Base-by-base conservation (phyloP, 2,797 vertebrate genomes). In the Hipposideros larvatus region DNA sequence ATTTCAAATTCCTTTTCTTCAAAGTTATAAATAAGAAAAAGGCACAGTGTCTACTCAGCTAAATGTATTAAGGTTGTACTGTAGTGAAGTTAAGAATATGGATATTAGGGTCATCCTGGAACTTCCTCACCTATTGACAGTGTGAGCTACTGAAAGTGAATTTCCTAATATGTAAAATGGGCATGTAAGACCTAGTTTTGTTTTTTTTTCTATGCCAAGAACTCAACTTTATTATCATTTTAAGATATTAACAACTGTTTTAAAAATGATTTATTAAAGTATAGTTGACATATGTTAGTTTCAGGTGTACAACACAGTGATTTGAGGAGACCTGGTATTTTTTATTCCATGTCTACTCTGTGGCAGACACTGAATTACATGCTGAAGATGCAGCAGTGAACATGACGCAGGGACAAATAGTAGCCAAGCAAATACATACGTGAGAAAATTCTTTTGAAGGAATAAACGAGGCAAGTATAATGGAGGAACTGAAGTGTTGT, bases 1-100 rank as follows among this genome's bases (percentile, higher is more conserved):
- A 66, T 78, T 79, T 66, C 41, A 80, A 88, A 73, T 19, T 74
- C 73, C 2, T 71, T 84, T 59, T 94, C 71, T 84, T 59, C n/a
- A 85, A 61, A 94, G 18, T 92, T 78, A n/a, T 55, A 43, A 77
- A 51, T 51, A 41, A 89, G 70, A 84, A 85, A 65, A 94, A 85
- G 53, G n/a, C 53, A 83, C 31, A 61, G 31, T 66, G 7, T 70
- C 41, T 68, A 37, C 26, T 70, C 22, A 84, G n/a, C 51, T 90
- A 83, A 53, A 43, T 28, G 37, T 70, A 41, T 46, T 83, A 94
- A 34, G 13, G 22, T 28, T 28, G 41, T 43, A 65, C 43, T 31
- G 43, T 48, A 31, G 41, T 48, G 71, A 74, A 31, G 43, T 48
- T 48, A 61, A 59, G 28, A 73, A 21, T 34, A 87, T 61, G 77